phyloP scores from a whole-genome alignment of 1,140 invertebrate genomes.

The Drosophila neocordata region DNA sequence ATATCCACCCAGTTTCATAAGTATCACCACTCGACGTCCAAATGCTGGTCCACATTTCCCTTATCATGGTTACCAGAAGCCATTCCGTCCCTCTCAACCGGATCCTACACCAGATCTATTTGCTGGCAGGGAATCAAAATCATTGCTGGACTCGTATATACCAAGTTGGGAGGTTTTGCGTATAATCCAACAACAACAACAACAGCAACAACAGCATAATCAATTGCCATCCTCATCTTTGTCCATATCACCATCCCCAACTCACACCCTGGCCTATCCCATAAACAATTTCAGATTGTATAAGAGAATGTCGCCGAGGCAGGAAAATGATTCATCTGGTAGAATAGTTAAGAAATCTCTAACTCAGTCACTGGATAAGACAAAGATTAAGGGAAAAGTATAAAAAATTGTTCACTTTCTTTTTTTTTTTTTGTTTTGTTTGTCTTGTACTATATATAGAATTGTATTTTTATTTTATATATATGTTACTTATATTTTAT shows the following conservation, averaged over 20 bases:
- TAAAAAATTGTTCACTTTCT: conserved; percentile 8
- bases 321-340: not conserved
- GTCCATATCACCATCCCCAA: conserved; percentile 25
- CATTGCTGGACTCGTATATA: conserved; percentile 75
- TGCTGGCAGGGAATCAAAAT: conserved; percentile 60
- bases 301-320: conserved; percentile 49
- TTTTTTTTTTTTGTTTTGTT: conserved; percentile 14
- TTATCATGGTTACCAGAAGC: conserved; percentile 23
- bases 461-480: not conserved
- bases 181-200: conserved; percentile 38
- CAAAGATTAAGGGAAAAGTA: not conserved
- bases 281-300: conserved; percentile 48
- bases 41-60: not conserved
- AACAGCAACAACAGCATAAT: conserved; percentile 12
- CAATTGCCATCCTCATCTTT: conserved; percentile 1
- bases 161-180: conserved; percentile 75
- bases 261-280: conserved; percentile 66
- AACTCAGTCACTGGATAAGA: conserved; percentile 10
- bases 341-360: conserved; percentile 54
- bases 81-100: conserved; percentile 59
- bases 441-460: too few species aligned
- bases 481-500: not conserved
- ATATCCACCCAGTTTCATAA: conserved; percentile 76
- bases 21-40: conserved; percentile 65
- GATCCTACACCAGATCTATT: conserved; percentile 69